A percentile compares a stretch with the other conserved stretches of the same genome.
These are phyloP conservation scores for Chirona hameri DNA, from an alignment of 2,888 invertebrate species.

Conservation along the genomic window DNA sequence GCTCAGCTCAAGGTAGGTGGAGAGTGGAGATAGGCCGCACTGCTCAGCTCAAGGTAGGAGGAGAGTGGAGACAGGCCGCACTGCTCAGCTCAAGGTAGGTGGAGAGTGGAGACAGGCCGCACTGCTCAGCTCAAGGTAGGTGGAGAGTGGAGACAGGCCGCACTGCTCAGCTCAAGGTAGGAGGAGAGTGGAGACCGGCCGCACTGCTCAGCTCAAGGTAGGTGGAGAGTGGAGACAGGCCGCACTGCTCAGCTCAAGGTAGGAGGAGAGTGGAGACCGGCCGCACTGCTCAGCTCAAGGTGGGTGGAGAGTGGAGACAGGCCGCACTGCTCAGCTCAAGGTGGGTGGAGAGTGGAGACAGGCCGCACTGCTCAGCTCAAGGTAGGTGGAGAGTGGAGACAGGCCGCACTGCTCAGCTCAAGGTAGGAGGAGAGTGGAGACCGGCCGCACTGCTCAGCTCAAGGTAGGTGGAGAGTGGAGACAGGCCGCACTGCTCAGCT, in stretches of 20 bases:
- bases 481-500: constrained; percentile 84
- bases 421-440: constrained; percentile 57
- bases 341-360: constrained; percentile 61
- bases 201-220: constrained; percentile 80
- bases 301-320: constrained; percentile 62
- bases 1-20: constrained; percentile 75
- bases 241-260: constrained; percentile 80
- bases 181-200: constrained; percentile 54
- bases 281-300: constrained; percentile 77
- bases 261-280: constrained; percentile 53
- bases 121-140: constrained; percentile 77
- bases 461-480: constrained; percentile 59
- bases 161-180: constrained; percentile 78
- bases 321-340: constrained; percentile 77
- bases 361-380: constrained; percentile 80
- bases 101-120: constrained; percentile 65
- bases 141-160: constrained; percentile 65
- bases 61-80: constrained; percentile 67
- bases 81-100: constrained; percentile 75
- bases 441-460: constrained; percentile 74
- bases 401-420: constrained; percentile 77
- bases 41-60: constrained; percentile 73
- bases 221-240: constrained; percentile 62
- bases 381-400: constrained; percentile 63
- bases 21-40: constrained; percentile 60